Conservation (phyloP, 2,113 vertebrate species). For the Oreochromis niloticus region DNA sequence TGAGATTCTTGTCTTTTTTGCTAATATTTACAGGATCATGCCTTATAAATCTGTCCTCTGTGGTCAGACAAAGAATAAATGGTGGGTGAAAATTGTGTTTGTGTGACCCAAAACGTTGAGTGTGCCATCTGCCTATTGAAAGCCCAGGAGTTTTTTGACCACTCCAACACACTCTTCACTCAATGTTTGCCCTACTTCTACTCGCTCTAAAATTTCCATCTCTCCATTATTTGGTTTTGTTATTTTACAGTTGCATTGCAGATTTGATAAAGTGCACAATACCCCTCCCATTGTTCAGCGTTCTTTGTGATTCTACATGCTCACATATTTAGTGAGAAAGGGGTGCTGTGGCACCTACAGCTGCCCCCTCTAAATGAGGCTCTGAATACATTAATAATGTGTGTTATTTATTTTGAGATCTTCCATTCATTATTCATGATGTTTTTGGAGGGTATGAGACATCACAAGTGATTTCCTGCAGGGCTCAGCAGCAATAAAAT, state of each 20-base stretch:
- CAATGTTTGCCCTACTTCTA: neutral
- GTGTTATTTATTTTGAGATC: conserved; percentile 54
- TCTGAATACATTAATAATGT: conserved; percentile 53
- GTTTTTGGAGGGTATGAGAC: conserved; percentile 46
- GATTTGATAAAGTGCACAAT: neutral
- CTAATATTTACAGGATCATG: neutral
- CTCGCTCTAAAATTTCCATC: neutral
- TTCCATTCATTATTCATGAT: conserved; percentile 59
- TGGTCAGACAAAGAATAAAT: neutral
- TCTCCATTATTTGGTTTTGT: neutral
- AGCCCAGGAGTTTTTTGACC: neutral
- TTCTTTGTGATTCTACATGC: neutral
- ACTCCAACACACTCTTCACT: neutral
- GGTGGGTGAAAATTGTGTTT: neutral
- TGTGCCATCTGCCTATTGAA: neutral
- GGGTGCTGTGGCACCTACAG: neutral
- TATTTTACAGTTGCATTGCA: neutral
- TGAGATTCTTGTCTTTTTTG: neutral
- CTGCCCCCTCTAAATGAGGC: conserved; percentile 26
- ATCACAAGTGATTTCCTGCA: conserved; percentile 43
- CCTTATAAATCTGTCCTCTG: neutral
- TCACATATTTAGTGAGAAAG: neutral
- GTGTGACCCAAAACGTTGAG: neutral
- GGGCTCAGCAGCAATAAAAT: conserved; percentile 26
- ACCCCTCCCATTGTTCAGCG: neutral